phyloP scores from a whole-genome alignment of 2,888 invertebrate species.

The Spilosoma lubricipeda region DNA sequence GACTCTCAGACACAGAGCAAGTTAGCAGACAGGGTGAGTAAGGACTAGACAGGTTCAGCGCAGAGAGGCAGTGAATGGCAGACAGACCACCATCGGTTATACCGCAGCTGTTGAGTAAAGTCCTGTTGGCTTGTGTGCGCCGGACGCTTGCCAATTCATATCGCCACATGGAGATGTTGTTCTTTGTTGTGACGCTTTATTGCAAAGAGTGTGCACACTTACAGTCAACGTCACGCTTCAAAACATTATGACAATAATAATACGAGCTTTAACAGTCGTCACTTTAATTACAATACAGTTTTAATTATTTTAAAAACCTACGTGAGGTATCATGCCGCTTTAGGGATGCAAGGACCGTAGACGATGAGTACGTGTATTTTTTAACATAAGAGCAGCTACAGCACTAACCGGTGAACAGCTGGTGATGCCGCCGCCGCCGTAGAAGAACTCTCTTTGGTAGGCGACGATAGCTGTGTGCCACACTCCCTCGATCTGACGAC shows the following conservation, averaged over 20 bases:
- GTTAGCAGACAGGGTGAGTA: too few species aligned
- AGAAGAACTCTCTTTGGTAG: constrained; percentile 95
- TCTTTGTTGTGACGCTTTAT: constrained; percentile 19
- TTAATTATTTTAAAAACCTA: not conserved
- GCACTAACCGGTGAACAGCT: constrained; percentile 92
- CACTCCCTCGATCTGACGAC: constrained; percentile 94
- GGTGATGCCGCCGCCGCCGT: constrained; percentile 92
- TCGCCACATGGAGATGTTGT: constrained; percentile 16
- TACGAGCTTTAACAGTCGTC: not conserved
- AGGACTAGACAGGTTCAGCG: too few species aligned
- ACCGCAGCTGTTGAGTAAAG: constrained; percentile 20
- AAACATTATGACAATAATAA: not conserved
- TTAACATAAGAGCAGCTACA: not conserved
- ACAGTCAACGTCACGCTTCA: not conserved
- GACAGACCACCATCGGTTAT: not conserved
- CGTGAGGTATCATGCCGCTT: not conserved
- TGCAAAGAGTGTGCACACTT: constrained; percentile 1
- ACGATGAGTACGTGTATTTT: not conserved
- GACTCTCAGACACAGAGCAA: too few species aligned
- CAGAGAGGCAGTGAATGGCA: not conserved
- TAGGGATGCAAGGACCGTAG: not conserved
- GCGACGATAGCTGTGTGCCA: constrained; percentile 98
- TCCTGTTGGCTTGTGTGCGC: constrained; percentile 22
- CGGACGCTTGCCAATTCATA: constrained; percentile 27
- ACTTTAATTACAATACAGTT: not conserved